Percentiles rank a stretch among this genome's conserved stretches.
Evolutionary conservation across 1,140 invertebrate genomes (phyloP).

Genomic region (Geopemphigus sp.): DNA sequence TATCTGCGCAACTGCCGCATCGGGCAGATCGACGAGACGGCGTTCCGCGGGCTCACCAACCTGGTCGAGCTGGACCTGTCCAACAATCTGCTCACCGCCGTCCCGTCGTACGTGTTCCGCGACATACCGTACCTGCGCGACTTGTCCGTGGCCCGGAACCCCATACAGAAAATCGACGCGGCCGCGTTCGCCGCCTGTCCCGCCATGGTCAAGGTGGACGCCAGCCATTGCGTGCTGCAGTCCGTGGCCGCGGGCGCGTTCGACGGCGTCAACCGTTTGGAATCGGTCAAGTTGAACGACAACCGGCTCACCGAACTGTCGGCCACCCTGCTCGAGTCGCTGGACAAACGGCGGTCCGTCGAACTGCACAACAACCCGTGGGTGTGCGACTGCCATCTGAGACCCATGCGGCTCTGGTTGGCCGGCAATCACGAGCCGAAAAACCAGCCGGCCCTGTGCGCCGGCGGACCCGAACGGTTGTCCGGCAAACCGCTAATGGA

Average conservation of each 20-base stretch:
- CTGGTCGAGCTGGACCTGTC: constrained; percentile 84
- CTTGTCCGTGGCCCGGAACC: constrained; percentile 71
- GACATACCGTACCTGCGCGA: constrained; percentile 70
- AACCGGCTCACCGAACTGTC: constrained; percentile 68
- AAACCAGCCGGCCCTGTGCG: constrained; percentile 68
- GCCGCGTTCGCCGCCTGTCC: constrained; percentile 70
- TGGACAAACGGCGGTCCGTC: constrained; percentile 69
- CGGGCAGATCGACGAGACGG: constrained; percentile 67
- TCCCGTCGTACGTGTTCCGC: constrained; percentile 55
- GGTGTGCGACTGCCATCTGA: constrained; percentile 83
- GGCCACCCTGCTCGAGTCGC: constrained; percentile 62
- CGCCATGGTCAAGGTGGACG: constrained; percentile 70
- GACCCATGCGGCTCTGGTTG: constrained; percentile 75
- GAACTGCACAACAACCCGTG: constrained; percentile 80
- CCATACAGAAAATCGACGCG: constrained; percentile 69
- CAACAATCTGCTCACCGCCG: constrained; percentile 61
- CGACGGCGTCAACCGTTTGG: constrained; percentile 65
- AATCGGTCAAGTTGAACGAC: constrained; percentile 67
- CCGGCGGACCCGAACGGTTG: constrained; percentile 66
- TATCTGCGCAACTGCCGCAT: constrained; percentile 72
- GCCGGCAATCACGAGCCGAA: constrained; percentile 66
- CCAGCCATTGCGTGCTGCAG: constrained; percentile 73
- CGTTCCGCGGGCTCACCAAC: constrained; percentile 73
- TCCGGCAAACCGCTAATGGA: constrained; percentile 70
- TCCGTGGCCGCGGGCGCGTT: constrained; percentile 70